Evolutionary conservation across 2,888 invertebrate genomes (phyloP), one percentile per base, ranked within the genome.

Genomic region (Drosophila nigricruria): DNA sequence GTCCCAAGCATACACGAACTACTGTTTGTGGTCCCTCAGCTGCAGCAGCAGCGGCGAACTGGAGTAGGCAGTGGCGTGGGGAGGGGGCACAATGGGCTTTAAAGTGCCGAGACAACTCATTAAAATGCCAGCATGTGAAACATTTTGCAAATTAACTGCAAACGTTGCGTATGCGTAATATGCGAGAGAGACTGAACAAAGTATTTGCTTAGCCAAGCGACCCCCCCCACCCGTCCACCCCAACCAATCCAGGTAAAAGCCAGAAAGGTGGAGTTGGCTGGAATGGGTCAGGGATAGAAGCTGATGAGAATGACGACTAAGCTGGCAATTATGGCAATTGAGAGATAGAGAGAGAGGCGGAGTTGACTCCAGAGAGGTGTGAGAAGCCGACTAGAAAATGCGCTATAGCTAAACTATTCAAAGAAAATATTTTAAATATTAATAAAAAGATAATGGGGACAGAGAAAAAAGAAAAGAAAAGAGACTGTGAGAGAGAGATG

Each of bases 111-210:
- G 79, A 81, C 81, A 84, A 71, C 83, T 84, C 84, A 88, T 84
- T 84, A 81, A 88, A 77, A 79, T 77, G 83, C 79, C 81, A 70
- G 71, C 62, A 73, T 78, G 72, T 71, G 81, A 64, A 85, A 82
- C 86, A 82, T 87, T 88, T 89, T 79, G 85, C 82, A 87, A 89
- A 87, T 87, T 86, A 89, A 87, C 86, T 88, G 85, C 89, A 73
- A 82, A 84, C 86, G 88, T 77, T 72, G 83, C 84, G 83, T 84
- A 88, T 88, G 79, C 84, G 74, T 82, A 79, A 77, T 73, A 76
- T 69, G 57, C 25, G 66, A 56, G 58, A 67, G 75, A 64, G 72
- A 38, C 67, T 57, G 66, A 73, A 67, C 77, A 62, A 81, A 82
- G 86, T 89, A 88, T 89, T 87, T 88, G 82, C 70, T 77, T 77